Evolutionary conservation across 2,888 invertebrate genomes (phyloP).

Genomic region (Temnothorax unifasciatus): DNA sequence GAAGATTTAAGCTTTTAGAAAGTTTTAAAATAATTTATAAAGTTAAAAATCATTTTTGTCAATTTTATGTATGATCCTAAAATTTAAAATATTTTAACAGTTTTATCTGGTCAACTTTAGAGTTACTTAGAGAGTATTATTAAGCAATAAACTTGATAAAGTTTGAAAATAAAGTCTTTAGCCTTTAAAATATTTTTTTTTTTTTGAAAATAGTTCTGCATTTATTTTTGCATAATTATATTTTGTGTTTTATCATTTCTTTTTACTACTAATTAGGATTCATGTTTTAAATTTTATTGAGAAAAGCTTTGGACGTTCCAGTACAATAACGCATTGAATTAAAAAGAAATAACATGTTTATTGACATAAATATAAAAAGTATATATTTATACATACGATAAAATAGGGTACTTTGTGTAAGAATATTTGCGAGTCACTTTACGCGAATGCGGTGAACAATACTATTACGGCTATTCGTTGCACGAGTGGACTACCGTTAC

Average conservation of each 20-base stretch:
- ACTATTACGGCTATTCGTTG: conserved; percentile 37
- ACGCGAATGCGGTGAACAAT: conserved; percentile 18
- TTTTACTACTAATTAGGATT: no score
- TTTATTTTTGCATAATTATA: background rate
- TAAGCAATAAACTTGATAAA: background rate
- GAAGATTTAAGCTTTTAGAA: background rate
- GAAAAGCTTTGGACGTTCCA: no score
- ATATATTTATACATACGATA: background rate
- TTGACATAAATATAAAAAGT: background rate
- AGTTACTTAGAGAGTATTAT: background rate
- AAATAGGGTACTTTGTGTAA: background rate
- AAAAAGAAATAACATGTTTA: background rate
- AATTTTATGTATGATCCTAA: background rate
- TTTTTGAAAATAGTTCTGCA: background rate
- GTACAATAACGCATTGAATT: background rate
- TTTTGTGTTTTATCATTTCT: background rate
- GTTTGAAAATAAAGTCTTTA: background rate
- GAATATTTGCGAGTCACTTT: conserved; percentile 26
- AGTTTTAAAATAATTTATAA: background rate
- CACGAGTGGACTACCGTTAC: conserved; percentile 39
- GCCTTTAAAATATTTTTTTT: background rate
- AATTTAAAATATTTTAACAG: background rate
- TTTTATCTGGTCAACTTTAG: background rate
- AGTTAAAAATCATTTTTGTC: background rate
- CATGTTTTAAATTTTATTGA: no score